Evolutionary conservation across 2,113 vertebrate species (phyloP).

Genomic region (Mystacornis crossleyi): DNA sequence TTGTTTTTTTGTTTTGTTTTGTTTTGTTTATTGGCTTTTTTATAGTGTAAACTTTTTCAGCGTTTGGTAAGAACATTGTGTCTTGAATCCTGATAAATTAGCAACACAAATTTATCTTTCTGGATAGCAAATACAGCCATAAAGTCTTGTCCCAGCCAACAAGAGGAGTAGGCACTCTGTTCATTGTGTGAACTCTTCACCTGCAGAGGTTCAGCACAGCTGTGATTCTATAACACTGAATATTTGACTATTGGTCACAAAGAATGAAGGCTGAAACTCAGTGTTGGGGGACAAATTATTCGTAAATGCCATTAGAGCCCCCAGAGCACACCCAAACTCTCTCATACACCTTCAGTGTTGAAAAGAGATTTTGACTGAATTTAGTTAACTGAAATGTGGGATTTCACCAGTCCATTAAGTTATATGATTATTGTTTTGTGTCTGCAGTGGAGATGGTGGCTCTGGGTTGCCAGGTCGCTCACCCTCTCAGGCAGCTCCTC

Average conservation of each 20-base stretch:
- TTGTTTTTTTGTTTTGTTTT: not conserved
- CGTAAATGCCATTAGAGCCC: not conserved
- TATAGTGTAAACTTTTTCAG: not conserved
- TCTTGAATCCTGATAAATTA: not conserved
- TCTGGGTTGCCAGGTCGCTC: not conserved
- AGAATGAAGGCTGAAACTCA: not conserved
- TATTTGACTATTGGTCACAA: not conserved
- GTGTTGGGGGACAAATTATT: not conserved
- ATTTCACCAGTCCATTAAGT: not conserved
- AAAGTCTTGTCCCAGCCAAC: not conserved
- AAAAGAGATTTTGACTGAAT: not conserved
- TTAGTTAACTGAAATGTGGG: not conserved
- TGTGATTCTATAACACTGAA: fast-evolving
- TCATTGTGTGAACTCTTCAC: fast-evolving
- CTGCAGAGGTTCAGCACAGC: not conserved
- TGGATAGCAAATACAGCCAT: not conserved
- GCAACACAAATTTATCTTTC: fast-evolving
- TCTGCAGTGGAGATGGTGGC: not conserved
- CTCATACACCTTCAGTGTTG: not conserved
- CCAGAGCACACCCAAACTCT: not conserved
- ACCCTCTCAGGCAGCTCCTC: not conserved
- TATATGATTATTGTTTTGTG: not conserved
- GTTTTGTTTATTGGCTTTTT: fast-evolving
- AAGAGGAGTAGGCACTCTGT: not conserved
- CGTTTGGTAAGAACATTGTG: not conserved